These are phyloP conservation scores for Lycia hirtaria DNA, from an alignment of 2,888 invertebrate genomes.

Conservation along the genomic window DNA sequence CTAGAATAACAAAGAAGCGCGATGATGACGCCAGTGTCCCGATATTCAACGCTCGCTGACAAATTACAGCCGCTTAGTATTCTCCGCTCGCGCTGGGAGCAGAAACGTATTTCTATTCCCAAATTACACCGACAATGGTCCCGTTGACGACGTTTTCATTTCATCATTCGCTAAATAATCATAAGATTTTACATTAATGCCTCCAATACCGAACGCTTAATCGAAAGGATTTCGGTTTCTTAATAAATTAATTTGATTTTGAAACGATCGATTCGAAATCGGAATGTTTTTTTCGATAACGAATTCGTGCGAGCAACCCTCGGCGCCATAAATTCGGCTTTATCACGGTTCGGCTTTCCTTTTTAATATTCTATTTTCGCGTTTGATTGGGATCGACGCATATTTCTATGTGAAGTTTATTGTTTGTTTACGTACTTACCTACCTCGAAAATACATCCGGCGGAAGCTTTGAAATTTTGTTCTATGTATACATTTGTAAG, in stretches of 20 bases:
- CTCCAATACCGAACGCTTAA: conserved; percentile 1
- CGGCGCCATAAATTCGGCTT: conserved; percentile 44
- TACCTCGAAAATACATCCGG: conserved; percentile 2
- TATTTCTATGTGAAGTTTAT: conserved; percentile 38
- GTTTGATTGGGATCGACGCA: too few species aligned
- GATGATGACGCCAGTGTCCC: conserved; percentile 53
- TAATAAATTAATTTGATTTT: conserved; percentile 7
- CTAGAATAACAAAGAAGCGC: conserved; percentile 60
- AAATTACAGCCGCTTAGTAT: conserved; percentile 65
- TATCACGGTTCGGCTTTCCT: conserved; percentile 33
- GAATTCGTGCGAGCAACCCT: conserved; percentile 20
- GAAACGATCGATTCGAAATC: conserved; percentile 3
- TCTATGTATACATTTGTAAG: not conserved
- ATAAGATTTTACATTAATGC: not conserved
- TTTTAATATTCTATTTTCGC: conserved; percentile 42
- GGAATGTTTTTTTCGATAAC: conserved; percentile 2
- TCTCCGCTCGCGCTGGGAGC: conserved; percentile 44
- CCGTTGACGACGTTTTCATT: conserved; percentile 22
- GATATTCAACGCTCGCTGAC: conserved; percentile 59
- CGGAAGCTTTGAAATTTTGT: conserved; percentile 3
- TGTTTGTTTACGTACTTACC: conserved; percentile 24
- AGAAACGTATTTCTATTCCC: conserved; percentile 40
- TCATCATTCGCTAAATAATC: conserved; percentile 16
- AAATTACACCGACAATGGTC: conserved; percentile 31
- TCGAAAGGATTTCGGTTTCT: conserved; percentile 15